Conservation (phyloP, 2,888 invertebrate genomes). For the Cancer borealis region DNA sequence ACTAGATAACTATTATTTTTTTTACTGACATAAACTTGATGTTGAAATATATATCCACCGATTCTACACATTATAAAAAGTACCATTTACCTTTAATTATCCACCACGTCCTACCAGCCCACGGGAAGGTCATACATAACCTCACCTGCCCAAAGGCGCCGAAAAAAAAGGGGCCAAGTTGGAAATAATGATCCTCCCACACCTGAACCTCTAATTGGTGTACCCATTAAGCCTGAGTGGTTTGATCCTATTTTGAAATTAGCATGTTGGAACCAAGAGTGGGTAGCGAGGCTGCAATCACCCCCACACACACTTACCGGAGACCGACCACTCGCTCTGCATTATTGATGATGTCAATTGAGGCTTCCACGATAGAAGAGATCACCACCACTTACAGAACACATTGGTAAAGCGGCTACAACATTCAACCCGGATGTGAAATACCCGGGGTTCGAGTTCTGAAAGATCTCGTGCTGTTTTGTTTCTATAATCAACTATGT, state of each 20-base stretch:
- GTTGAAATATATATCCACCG: neutral
- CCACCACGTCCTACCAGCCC: neutral
- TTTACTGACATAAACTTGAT: neutral
- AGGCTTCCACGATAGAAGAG: slow-evolving; percentile 25
- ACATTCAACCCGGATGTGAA: neutral
- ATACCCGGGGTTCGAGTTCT: neutral
- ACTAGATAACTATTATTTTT: neutral
- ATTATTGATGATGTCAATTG: slow-evolving; percentile 32
- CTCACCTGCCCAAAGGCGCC: neutral
- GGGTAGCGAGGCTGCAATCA: neutral
- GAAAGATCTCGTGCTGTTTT: neutral
- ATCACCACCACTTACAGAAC: slow-evolving; percentile 33
- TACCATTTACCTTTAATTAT: neutral
- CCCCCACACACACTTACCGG: neutral
- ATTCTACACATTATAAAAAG: neutral
- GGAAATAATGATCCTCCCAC: slow-evolving; percentile 21
- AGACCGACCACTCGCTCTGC: neutral
- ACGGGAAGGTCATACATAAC: neutral
- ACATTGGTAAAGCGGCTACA: neutral
- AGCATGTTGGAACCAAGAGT: neutral
- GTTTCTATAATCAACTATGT: neutral
- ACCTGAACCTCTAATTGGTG: slow-evolving; percentile 36
- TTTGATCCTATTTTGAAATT: slow-evolving; percentile 34
- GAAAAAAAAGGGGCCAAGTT: neutral
- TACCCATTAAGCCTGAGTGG: slow-evolving; percentile 33